Evolutionary conservation across 35 echinoderm and acorn worm species (phyloP), one percentile per base, ranked within the genome.

Genomic region (Diadema setosum): DNA sequence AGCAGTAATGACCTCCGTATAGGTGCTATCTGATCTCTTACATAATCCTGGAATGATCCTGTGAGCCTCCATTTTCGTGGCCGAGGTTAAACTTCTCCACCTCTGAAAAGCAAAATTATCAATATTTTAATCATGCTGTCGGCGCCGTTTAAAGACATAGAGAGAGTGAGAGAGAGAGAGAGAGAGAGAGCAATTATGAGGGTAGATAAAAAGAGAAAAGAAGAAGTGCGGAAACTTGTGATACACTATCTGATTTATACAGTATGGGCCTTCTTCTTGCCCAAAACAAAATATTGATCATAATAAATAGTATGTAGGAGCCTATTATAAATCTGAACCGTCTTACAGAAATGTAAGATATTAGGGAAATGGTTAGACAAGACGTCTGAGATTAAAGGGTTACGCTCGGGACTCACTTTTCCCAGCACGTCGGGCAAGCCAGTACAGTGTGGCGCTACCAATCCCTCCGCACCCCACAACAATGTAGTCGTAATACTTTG

Each of bases 31-130:
- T 25, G 39, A n/a, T 20, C 32, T 80, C 86, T 96, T 92, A 96
- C 94, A 96, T 88, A 30, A 92, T 88, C 45, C 94, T 87, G 25
- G 90, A 88, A 45, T 87, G 69, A 39, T 96, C 94, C 39, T 96
- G 94, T 20, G 94, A 96, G 45, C 94, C 94, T 45, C 94, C 94
- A 65, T 96, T 58, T 40, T 93, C 67, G 46, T 97, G 94, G 4
- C 94, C 94, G 15, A 97, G 70, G 3, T 90, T 56, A 34, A 89
- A 97, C 67, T 93, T 90, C 55, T 97, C 94, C 29, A 97, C 74
- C 5, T 91, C 94, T 5, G 93, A 83, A 8, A 97, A 90, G 17
- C 63, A 89, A 92, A 36, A 42, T 65, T 41, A 91, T 84, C 15
- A 81, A 35, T 0, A 85, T 85, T 69, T 42, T 45, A 30, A 75